These are phyloP conservation scores for Isaurus tuberculatus DNA, from an alignment of 92 coral and sea anemone genomes.

Conservation along the genomic window DNA sequence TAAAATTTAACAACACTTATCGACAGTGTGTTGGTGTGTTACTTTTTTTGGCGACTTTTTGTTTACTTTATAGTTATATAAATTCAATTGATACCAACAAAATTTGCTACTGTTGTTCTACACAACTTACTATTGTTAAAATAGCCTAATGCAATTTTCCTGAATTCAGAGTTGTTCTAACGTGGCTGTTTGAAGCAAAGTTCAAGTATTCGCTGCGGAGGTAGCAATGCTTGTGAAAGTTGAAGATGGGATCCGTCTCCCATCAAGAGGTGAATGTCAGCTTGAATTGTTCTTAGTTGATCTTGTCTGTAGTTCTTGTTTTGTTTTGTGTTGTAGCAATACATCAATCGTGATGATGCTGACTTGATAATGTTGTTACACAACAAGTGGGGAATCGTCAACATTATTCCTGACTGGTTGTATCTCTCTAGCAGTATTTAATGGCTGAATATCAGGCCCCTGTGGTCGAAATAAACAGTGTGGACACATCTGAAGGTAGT, in stretches of 20 bases:
- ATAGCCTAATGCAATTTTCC: background rate
- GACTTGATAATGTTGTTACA: background rate
- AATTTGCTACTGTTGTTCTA: background rate
- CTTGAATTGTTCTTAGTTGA: background rate
- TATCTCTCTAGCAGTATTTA: background rate
- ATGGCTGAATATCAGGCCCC: background rate
- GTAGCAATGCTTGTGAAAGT: background rate
- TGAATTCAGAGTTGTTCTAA: background rate
- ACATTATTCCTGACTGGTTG: background rate
- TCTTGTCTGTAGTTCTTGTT: background rate
- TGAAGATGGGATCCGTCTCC: background rate
- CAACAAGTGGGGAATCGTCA: background rate
- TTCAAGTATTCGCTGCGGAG: slow-evolving; percentile 3
- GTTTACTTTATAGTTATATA: background rate
- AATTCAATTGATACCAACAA: background rate
- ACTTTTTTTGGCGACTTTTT: slow-evolving; percentile 9
- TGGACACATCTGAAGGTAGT: background rate
- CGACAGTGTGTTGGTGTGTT: slow-evolving; percentile 17
- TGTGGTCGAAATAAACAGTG: slow-evolving; percentile 1
- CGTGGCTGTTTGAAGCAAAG: background rate
- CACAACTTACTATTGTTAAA: background rate
- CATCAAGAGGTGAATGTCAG: background rate
- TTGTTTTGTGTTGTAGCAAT: background rate
- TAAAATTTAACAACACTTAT: slow-evolving; percentile 16
- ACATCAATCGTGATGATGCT: background rate